These are phyloP conservation scores for Cecidostiba fungosa DNA, from an alignment of 2,888 invertebrate species.

Conservation along the genomic window DNA sequence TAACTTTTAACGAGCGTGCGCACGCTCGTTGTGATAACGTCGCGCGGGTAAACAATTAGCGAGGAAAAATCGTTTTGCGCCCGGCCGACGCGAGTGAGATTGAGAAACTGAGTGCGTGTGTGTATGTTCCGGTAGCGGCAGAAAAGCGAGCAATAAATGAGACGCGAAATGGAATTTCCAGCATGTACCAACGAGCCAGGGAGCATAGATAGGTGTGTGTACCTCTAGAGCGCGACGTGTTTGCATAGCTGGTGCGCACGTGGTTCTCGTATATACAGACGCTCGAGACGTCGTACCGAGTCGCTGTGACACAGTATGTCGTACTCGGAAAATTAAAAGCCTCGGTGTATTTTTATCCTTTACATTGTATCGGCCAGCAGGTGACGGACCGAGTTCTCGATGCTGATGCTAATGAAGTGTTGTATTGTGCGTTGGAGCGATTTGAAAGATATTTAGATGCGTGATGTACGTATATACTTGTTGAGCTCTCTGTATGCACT, in stretches of 20 bases:
- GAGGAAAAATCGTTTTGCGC: background rate
- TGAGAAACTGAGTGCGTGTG: background rate
- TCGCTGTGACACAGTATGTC: background rate
- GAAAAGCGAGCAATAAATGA: background rate
- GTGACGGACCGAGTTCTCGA: slow-evolving; percentile 13
- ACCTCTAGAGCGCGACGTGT: slow-evolving; percentile 35
- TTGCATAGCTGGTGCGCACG: slow-evolving; percentile 66
- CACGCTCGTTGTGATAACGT: background rate
- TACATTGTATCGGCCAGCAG: background rate
- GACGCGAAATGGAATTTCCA: background rate
- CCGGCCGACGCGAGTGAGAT: background rate
- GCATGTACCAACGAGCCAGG: background rate
- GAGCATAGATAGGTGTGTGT: background rate
- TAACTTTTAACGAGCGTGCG: slow-evolving; percentile 41
- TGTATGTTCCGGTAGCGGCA: background rate
- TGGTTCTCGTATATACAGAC: slow-evolving; percentile 60
- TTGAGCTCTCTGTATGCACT: background rate
- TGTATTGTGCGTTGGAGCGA: background rate
- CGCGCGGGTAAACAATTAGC: background rate
- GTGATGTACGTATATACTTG: too few species aligned
- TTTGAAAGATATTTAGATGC: background rate
- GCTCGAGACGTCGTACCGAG: background rate
- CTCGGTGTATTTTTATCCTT: background rate
- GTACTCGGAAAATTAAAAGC: slow-evolving; percentile 12
- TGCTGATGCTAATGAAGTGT: slow-evolving; percentile 16